Conservation (phyloP, 35 echinoderm and acorn worm genomes). For the Diadema setosum region DNA sequence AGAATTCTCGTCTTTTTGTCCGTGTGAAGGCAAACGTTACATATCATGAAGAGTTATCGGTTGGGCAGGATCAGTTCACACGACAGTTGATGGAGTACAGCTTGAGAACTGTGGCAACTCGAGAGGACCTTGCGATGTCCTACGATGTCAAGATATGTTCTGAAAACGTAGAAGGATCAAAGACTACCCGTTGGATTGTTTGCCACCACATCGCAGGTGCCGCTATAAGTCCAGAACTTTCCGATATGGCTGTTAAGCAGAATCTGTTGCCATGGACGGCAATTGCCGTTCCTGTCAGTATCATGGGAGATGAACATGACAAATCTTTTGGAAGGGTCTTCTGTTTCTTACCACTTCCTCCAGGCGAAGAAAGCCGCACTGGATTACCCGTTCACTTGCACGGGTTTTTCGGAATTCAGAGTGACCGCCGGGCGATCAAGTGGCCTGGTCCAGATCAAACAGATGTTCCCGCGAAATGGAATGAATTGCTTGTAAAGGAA, state of each 20-base stretch:
- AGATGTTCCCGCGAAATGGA: constrained; percentile 72
- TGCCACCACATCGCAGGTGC: background rate
- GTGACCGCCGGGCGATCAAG: constrained; percentile 70
- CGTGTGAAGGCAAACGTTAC: background rate
- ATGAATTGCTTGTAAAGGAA: constrained; percentile 52
- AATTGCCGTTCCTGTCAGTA: constrained; percentile 37
- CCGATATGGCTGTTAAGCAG: constrained; percentile 15
- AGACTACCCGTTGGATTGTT: constrained; percentile 19
- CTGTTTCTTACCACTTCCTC: constrained; percentile 91
- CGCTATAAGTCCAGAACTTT: background rate
- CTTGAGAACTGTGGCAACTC: background rate
- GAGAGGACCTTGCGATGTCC: background rate
- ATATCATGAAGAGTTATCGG: too few species aligned
- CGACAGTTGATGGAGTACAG: background rate
- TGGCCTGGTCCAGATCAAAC: constrained; percentile 78
- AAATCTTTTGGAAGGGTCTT: constrained; percentile 45
- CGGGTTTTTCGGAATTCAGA: constrained; percentile 87
- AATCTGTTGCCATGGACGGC: constrained; percentile 74
- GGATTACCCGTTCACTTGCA: constrained; percentile 93
- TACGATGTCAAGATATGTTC: too few species aligned
- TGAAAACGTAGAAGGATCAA: background rate
- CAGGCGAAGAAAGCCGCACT: constrained; percentile 41
- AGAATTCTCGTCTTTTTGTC: background rate
- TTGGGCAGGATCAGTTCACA: background rate
- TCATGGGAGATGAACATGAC: background rate